A percentile compares a stretch with the other conserved stretches of the same genome.
phyloP scores from a whole-genome alignment of 1,140 invertebrate genomes.

The Drosophila chauvacae region DNA sequence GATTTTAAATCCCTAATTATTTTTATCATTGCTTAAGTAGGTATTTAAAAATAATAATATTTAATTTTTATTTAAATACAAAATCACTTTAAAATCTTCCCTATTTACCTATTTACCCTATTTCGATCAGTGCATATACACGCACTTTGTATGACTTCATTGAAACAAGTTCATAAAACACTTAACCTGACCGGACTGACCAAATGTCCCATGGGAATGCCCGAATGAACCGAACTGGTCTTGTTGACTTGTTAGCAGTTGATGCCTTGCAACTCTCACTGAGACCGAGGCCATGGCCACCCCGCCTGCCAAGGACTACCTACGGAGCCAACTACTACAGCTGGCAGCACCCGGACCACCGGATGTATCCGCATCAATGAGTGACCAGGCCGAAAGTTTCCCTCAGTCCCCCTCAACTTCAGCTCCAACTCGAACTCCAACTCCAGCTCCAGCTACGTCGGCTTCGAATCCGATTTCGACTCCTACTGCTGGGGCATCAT shows the following conservation, averaged over 20 bases:
- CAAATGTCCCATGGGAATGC: slow-evolving; percentile 66
- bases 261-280: slow-evolving; percentile 12
- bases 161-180: slow-evolving; percentile 83
- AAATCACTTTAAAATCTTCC: not conserved
- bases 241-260: slow-evolving; percentile 74
- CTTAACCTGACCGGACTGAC: slow-evolving; percentile 75
- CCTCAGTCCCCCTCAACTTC: not conserved
- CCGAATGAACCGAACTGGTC: slow-evolving; percentile 41
- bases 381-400: slow-evolving; percentile 65
- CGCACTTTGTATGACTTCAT: slow-evolving; percentile 76
- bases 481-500: slow-evolving; percentile 41
- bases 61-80: not conserved
- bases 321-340: not conserved
- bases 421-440: not conserved
- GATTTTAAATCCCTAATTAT: no score
- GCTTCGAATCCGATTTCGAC: slow-evolving; percentile 39
- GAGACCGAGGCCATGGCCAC: not conserved
- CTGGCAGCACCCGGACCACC: slow-evolving; percentile 28
- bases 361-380: slow-evolving; percentile 78
- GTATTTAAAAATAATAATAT: not conserved
- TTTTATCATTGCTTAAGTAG: no score
- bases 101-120: not conserved
- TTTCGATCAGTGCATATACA: slow-evolving; percentile 10
- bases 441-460: not conserved
- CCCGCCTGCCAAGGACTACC: slow-evolving; percentile 3